phyloP scores from a whole-genome alignment of 2,113 vertebrate species.

The Haliaeetus leucogaster region DNA sequence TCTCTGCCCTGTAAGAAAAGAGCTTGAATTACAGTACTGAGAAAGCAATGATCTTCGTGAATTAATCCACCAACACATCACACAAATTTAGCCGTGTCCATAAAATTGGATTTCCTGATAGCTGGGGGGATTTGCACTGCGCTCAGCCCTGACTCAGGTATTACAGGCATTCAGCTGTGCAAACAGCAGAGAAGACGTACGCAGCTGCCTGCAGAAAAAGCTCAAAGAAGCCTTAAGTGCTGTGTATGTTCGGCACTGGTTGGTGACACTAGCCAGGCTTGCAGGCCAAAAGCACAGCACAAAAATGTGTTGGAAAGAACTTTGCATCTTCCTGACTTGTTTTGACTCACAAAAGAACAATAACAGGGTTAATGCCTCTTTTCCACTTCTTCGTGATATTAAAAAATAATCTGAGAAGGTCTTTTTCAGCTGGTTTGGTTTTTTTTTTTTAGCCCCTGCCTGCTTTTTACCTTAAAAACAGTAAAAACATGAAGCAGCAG shows the following conservation, averaged over 20 bases:
- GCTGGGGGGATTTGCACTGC: not conserved
- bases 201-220: not conserved
- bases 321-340: not conserved
- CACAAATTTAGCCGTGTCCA: not conserved
- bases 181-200: not conserved
- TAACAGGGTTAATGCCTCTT: not conserved
- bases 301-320: not conserved
- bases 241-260: fast-evolving
- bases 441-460: no score
- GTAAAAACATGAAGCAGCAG: not conserved
- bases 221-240: not conserved
- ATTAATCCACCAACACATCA: slow-evolving; percentile 23
- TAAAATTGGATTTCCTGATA: slow-evolving; percentile 54
- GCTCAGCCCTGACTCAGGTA: slow-evolving; percentile 14
- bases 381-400: not conserved
- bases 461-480: not conserved
- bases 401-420: not conserved
- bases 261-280: not conserved
- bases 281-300: not conserved
- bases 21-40: slow-evolving; percentile 10
- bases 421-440: not conserved
- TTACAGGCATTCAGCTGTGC: not conserved
- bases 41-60: not conserved
- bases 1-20: not conserved
- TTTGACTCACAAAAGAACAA: not conserved